phyloP scores from a whole-genome alignment of 2,797 vertebrate genomes.

The Steatocranus sp. region DNA sequence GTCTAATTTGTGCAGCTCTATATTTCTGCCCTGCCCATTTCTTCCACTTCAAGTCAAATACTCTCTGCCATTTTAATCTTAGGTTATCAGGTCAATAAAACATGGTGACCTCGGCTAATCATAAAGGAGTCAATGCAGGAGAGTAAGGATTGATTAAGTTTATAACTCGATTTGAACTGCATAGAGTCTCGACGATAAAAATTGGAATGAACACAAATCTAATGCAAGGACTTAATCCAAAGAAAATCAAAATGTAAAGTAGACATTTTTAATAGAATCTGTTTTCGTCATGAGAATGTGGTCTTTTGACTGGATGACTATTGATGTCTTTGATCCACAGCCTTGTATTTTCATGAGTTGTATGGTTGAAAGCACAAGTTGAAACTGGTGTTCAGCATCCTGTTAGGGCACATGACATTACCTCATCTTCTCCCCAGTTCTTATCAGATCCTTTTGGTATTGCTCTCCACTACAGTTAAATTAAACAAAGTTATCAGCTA shows the following conservation, averaged over 20 bases:
- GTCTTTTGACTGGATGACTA: conserved; percentile 55
- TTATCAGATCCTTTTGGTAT: not conserved
- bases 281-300: conserved; percentile 59
- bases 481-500: not conserved
- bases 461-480: not conserved
- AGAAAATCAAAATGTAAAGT: conserved; percentile 75
- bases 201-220: conserved; percentile 69
- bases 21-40: conserved; percentile 35
- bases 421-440: not conserved
- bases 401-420: not conserved
- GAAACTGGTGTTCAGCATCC: conserved; percentile 1
- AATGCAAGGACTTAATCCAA: conserved; percentile 57
- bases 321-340: conserved; percentile 50
- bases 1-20: conserved; percentile 18
- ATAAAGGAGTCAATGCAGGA: conserved; percentile 70
- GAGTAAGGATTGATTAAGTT: conserved; percentile 72
- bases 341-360: conserved; percentile 4
- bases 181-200: conserved; percentile 61
- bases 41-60: conserved; percentile 40
- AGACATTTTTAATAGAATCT: conserved; percentile 64
- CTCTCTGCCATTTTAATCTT: conserved; percentile 60
- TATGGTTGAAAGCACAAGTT: not conserved
- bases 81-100: conserved; percentile 77
- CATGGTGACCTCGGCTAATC: conserved; percentile 69
- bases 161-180: conserved; percentile 72